Evolutionary conservation across 2,888 invertebrate species (phyloP), one percentile per base, ranked within the genome.

Genomic region (Oscheius myriophilus): DNA sequence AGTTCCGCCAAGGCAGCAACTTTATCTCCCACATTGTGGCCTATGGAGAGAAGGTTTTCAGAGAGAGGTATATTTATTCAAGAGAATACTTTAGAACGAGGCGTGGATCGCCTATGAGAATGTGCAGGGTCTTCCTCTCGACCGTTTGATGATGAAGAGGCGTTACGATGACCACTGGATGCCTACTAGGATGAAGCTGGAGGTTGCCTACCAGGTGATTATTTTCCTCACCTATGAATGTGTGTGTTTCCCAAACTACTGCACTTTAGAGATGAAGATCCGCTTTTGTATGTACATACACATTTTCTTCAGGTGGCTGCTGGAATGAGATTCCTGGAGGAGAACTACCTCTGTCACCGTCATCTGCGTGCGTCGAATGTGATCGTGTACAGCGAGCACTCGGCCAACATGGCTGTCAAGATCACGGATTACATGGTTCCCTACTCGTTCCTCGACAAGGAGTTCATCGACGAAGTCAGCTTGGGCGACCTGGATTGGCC

Each of bases 341-440:
- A 55, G 26, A 65, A 65, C 43, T 21, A 18, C 12, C 51, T 65
- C 33, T 54, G 54, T 39, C 65, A 65, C 46, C 63, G 63, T 45
- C 63, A 64, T 42, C 33, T 64, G 41, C 52, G 54, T n/a, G 63
- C 53, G 14, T 39, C 63, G 18, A 64, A 64, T 41, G 63, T 64
- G 11, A 41, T 51, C 25, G 65, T 65, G 21, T 46, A 65, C 16
- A n/a, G 11, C 7, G 65, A 65, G 41, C 46, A 55, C 21, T 11
- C 18, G 2, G 26, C n/a, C n/a, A 14, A 43, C 3, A 25, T 65
- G 45, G n/a, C 46, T 6, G 55, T 65, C 33, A 65, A 65, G 46
- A 49, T 65, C 16, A 65, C 65, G 43, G 65, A 65, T 43, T 65
- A 55, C 39, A 65, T 65, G 65, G 55, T 55, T 25, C 65, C 65